Percentiles rank a stretch among this genome's conserved stretches.
These are phyloP conservation scores for Percina caprodes DNA, from an alignment of 2,113 vertebrate genomes.

Conservation along the genomic window DNA sequence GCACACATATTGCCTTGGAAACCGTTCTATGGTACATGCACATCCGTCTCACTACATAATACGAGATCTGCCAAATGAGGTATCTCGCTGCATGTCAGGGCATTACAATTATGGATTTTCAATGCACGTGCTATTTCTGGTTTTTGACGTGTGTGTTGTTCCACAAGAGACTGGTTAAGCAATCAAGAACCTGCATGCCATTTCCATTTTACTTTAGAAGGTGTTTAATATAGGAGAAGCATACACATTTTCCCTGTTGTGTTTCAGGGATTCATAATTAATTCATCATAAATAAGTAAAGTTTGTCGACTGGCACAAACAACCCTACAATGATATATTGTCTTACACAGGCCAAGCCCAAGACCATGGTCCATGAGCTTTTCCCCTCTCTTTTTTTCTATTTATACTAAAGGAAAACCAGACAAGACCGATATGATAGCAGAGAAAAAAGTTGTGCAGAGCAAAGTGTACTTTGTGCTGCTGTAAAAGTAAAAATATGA, in stretches of 20 bases:
- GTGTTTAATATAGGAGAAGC: slow-evolving; percentile 6
- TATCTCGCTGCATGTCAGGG: background rate
- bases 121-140: background rate
- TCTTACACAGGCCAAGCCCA: slow-evolving; percentile 4
- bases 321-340: slow-evolving; percentile 2
- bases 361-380: background rate
- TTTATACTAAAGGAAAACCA: slow-evolving; percentile 19
- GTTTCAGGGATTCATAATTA: background rate
- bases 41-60: background rate
- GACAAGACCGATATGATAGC: slow-evolving; percentile 29
- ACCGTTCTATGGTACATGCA: background rate
- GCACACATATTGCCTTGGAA: slow-evolving; percentile 3
- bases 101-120: slow-evolving; percentile 8
- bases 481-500: slow-evolving; percentile 57
- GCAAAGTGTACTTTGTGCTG: slow-evolving; percentile 33
- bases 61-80: slow-evolving; percentile 1
- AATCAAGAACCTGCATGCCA: slow-evolving; percentile 6
- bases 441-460: slow-evolving; percentile 39
- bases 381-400: background rate
- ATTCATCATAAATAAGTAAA: slow-evolving; percentile 22
- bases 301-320: background rate
- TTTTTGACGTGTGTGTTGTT: background rate
- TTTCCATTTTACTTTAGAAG: slow-evolving; percentile 1
- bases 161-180: background rate
- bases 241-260: slow-evolving; percentile 12